Conservation (phyloP, 2,888 invertebrate species). For the Atrina japonica region DNA sequence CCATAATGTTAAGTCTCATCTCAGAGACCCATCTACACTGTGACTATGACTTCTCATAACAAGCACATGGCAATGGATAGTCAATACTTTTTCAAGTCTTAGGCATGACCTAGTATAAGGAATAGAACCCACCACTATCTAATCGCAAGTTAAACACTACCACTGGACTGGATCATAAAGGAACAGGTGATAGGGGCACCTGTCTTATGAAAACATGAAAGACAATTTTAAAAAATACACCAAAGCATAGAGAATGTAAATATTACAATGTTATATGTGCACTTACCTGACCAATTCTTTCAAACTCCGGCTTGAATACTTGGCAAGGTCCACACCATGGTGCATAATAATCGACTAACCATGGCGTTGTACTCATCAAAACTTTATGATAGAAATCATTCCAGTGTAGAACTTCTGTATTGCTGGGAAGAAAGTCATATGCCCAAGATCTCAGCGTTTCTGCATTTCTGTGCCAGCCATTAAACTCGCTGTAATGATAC, state of each 20-base stretch:
- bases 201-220: no score
- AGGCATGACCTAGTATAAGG: no score
- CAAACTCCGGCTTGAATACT: conserved; percentile 86
- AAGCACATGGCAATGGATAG: no score
- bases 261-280: background rate
- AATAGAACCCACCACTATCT: no score
- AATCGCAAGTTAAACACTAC: background rate
- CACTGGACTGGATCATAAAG: background rate
- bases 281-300: conserved; percentile 84
- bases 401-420: conserved; percentile 78
- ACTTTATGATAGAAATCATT: conserved; percentile 82
- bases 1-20: no score
- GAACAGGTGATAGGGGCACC: background rate
- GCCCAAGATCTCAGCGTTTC: conserved; percentile 85
- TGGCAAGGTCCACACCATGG: conserved; percentile 84
- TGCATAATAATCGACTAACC: conserved; percentile 81
- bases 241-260: background rate
- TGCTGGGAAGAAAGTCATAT: conserved; percentile 84
- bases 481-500: conserved; percentile 83
- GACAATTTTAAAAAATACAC: no score
- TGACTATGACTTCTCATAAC: no score
- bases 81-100: no score
- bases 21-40: no score
- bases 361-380: conserved; percentile 82
- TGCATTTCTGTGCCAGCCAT: conserved; percentile 85